Evolutionary conservation across 2,888 invertebrate species (phyloP).

Genomic region (Apomyelois bistriatella): DNA sequence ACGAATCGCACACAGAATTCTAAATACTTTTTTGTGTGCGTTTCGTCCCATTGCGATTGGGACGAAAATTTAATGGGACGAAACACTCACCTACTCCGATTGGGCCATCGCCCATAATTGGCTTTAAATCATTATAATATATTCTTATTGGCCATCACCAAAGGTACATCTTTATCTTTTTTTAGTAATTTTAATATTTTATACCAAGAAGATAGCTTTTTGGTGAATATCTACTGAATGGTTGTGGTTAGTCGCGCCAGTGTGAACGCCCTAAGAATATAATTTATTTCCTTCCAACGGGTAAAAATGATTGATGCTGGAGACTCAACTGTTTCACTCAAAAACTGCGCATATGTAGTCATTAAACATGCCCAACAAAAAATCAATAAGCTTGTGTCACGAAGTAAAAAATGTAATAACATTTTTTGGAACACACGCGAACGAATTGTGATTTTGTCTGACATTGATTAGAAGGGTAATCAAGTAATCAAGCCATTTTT

Average conservation of each 20-base stretch:
- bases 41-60: too few species aligned
- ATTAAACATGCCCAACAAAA: constrained; percentile 43
- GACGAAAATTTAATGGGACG: too few species aligned
- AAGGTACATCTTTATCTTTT: too few species aligned
- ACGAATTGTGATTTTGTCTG: constrained; percentile 3
- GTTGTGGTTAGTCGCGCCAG: constrained; percentile 31
- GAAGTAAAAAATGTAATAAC: constrained; percentile 33
- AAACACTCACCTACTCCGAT: too few species aligned
- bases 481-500: constrained; percentile 10
- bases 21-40: too few species aligned
- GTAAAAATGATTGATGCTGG: constrained; percentile 72
- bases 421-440: constrained; percentile 11
- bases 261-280: constrained; percentile 24
- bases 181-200: neutral
- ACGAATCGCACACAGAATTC: too few species aligned
- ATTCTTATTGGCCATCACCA: too few species aligned
- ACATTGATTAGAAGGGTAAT: constrained; percentile 12
- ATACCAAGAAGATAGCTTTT: neutral
- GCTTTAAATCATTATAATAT: too few species aligned
- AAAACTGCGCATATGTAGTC: constrained; percentile 49
- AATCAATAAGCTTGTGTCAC: constrained; percentile 40
- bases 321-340: constrained; percentile 41
- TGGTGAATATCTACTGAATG: neutral
- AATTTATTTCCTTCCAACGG: constrained; percentile 60
- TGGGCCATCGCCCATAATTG: too few species aligned